Conservation (phyloP, 2,797 vertebrate genomes). For the Crocidura indochinensis region DNA sequence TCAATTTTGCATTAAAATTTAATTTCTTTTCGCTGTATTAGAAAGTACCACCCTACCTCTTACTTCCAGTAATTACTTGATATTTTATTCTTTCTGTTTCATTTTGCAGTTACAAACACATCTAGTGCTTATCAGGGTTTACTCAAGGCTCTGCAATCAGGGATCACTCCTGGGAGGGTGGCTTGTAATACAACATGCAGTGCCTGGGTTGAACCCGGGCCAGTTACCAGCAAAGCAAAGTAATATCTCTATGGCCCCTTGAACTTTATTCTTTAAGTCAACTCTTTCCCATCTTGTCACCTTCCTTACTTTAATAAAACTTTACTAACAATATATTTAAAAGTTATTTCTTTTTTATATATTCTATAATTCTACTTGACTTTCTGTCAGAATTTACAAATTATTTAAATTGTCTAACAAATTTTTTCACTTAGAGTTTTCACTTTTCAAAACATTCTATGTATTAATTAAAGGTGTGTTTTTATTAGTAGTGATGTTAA, state of each 20-base stretch:
- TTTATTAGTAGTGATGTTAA: no score
- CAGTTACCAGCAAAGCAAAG: no score
- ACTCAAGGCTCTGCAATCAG: no score
- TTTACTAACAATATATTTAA: neutral
- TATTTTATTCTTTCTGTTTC: neutral
- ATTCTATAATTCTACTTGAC: conserved; percentile 33
- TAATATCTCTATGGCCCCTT: no score
- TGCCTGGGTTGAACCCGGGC: no score
- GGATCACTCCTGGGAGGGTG: no score
- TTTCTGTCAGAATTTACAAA: neutral
- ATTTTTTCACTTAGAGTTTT: neutral
- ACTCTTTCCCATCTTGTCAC: neutral
- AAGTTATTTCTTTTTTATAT: neutral
- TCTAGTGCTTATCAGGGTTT: no score
- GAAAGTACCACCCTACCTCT: neutral
- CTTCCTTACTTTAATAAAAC: neutral
- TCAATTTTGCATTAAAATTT: conserved; percentile 29
- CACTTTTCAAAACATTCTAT: neutral
- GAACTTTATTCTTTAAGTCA: neutral
- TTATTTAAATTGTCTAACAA: neutral
- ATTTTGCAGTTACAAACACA: neutral
- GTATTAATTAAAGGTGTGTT: neutral
- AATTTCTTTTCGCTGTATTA: neutral
- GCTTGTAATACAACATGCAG: no score
- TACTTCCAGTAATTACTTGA: neutral